Conservation (phyloP, 2,113 vertebrate species). For the Ginglymostoma cirratum region DNA sequence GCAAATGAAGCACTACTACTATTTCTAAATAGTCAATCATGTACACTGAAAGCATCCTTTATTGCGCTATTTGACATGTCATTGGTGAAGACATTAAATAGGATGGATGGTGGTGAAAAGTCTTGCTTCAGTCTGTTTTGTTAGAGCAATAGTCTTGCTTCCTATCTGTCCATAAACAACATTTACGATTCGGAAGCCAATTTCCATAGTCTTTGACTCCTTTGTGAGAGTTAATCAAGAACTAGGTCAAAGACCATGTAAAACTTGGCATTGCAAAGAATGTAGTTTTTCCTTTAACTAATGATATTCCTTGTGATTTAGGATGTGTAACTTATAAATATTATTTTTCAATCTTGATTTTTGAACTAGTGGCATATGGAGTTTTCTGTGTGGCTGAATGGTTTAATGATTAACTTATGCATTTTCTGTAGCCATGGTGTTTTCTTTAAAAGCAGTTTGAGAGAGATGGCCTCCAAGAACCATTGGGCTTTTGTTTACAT, state of each 20-base stretch:
- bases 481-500: too few relatives aligned
- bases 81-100: conserved; percentile 14
- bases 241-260: background rate
- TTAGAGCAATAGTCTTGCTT: background rate
- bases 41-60: background rate
- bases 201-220: background rate
- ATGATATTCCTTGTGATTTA: background rate
- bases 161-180: background rate
- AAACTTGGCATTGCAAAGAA: background rate
- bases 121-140: background rate
- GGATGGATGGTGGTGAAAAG: background rate
- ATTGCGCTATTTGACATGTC: background rate
- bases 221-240: background rate
- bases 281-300: background rate
- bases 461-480: too few relatives aligned
- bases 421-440: too few relatives aligned
- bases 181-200: background rate
- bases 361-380: too few relatives aligned
- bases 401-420: too few relatives aligned
- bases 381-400: too few relatives aligned
- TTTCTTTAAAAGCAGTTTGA: too few relatives aligned
- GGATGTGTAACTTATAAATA: too few relatives aligned
- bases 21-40: conserved; percentile 4
- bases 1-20: background rate
- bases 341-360: too few relatives aligned